Base-by-base conservation (phyloP, 2,113 vertebrate species). In the Rhynchomys soricoides region DNA sequence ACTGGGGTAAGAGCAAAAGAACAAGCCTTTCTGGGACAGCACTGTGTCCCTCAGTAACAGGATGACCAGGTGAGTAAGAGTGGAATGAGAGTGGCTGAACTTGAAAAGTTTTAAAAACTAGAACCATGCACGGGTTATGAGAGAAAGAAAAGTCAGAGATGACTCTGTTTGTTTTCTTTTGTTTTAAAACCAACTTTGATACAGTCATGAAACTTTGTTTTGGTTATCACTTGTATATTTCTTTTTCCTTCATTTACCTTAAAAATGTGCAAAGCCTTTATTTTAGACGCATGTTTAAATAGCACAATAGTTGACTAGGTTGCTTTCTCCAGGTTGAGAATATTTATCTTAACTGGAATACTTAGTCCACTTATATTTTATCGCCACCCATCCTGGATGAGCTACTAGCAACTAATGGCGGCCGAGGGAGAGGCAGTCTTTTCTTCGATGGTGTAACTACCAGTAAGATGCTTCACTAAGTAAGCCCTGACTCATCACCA, bases 211-310 rank as follows among this genome's bases (percentile, higher is more conserved):
- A 92, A 40, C 22, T 82, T 96, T 94, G 66, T 93, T 87, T 17
- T 88, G 37, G 45, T 88, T 95, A 95, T 92, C 43, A 85, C 48
- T 92, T 82, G 6, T 31, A 95, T 22, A 40, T 22, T 70, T 59
- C 29, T 75, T 86, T 91, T 82, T 19, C n/a, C 52, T 96, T 94
- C 57, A 79, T 66, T 90, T 85, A 50, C 52, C 85, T 26, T 89
- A 40, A 94, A 94, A 22, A 93, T 50, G 79, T 86, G 86, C 93
- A n/a, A 96, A 95, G 34, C 26, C 70, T 95, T 89, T 79, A 85
- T 59, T 83, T 82, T 66, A 90, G 73, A 68, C 13, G 21, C 31
- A 94, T 89, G 89, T 96, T 92, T 94, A 96, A 86, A 71, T 9
- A 85, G 62, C 86, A 94, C 24, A 73, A n/a, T n/a, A 90, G 34